These are phyloP conservation scores for Apodemus agrarius DNA, from an alignment of 2,797 vertebrate genomes.

Conservation along the genomic window DNA sequence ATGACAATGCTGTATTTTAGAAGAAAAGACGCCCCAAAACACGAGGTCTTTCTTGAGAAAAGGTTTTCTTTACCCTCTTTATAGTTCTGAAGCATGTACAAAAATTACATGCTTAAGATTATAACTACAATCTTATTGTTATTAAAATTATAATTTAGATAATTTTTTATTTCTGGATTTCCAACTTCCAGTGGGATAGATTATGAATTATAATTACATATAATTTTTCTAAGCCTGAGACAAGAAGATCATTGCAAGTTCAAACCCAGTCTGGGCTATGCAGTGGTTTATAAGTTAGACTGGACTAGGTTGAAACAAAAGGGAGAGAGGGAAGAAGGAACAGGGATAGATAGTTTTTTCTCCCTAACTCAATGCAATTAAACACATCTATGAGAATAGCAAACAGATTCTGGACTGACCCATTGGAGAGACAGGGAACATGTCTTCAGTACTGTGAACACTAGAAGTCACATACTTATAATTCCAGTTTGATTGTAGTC, in stretches of 20 bases:
- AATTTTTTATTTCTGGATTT: conserved; percentile 17
- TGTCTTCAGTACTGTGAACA: not conserved
- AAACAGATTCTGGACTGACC: not conserved
- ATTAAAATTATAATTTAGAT: not conserved
- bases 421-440: not conserved
- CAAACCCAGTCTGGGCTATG: not conserved
- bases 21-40: not conserved
- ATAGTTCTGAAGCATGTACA: not conserved
- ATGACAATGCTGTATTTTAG: not conserved
- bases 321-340: not conserved
- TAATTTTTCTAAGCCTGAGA: not conserved
- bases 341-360: not conserved
- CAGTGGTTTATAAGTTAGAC: not conserved
- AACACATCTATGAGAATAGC: not conserved
- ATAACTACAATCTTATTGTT: not conserved
- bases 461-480: not conserved
- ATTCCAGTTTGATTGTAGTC: conserved; percentile 2
- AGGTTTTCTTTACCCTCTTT: not conserved
- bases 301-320: not conserved
- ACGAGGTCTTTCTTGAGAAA: not conserved
- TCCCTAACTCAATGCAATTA: not conserved
- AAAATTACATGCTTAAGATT: not conserved
- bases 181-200: not conserved
- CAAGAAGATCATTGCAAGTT: not conserved
- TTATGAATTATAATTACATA: not conserved